Base-by-base conservation (phyloP, 2,113 vertebrate genomes). In the Anhinga anhinga region DNA sequence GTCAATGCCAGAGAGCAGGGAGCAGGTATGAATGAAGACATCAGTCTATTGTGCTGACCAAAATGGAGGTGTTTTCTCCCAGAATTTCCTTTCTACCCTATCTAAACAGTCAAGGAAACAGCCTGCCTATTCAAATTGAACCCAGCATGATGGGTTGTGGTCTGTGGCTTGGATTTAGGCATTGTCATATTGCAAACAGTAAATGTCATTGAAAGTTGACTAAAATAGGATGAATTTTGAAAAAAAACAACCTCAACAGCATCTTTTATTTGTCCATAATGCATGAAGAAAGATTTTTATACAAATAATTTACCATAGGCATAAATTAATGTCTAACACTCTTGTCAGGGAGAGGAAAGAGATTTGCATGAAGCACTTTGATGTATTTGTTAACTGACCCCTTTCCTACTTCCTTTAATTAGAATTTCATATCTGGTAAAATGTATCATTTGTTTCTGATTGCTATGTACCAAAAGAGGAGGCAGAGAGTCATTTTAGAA, bases 351-450 rank as follows among this genome's bases (percentile, higher is more conserved):
- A 69, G 17, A 92, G 52, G 88, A 96, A 92, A 83, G 12, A 81
- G 88, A 86, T 89, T 78, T 82, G 20, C 83, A 90, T 45, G 44
- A 90, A 96, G n/a, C 20, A 78, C 50, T 89, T 49, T 62, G 45
- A 82, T 91, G 30, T 70, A 79, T 88, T 89, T 93, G 73, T 80
- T 96, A 88, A 87, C 36, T 86, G 70, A 93, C 86, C 94, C 19
- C 10, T 96, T 95, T 88, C 36, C 80, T 73, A 82, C 55, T 93
- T 86, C n/a, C 47, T 95, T 92, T 95, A 97, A 96, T 97, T 96
- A 96, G 62, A 96, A 96, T 91, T 85, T 95, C 82, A 67, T 36
- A 78, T 92, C 62, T 97, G 53, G 80, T 89, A 59, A 77, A 73
- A 88, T 55, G 42, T 86, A 88, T 94, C 63, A 63, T 95, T 94